Percentiles rank a stretch among this genome's conserved stretches.
Evolutionary conservation across 2,797 vertebrate species (phyloP).

Genomic region (Coreius guichenoti): DNA sequence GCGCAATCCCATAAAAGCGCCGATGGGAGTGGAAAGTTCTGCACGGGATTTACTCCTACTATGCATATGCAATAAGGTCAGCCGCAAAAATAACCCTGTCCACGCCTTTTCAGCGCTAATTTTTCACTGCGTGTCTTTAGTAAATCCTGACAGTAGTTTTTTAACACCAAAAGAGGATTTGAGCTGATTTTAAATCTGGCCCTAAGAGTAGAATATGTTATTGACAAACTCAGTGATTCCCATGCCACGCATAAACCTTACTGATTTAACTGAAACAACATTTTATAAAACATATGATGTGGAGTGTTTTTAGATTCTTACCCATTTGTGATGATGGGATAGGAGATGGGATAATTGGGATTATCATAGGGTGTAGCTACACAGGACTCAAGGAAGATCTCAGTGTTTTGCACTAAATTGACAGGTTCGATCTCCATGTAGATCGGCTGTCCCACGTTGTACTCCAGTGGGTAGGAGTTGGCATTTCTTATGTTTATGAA

Average conservation of each 20-base stretch:
- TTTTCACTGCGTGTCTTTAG: no score
- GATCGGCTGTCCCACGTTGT: conserved; percentile 63
- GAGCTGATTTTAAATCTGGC: no score
- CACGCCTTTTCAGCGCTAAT: no score
- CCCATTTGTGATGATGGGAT: conserved; percentile 69
- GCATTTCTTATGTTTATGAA: conserved; percentile 40
- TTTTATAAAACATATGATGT: background rate
- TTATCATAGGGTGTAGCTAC: conserved; percentile 67
- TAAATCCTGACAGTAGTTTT: no score
- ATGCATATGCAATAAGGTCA: no score
- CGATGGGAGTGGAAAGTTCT: no score
- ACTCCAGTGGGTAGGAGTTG: conserved; percentile 65
- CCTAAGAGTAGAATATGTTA: background rate
- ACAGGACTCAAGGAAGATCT: conserved; percentile 73
- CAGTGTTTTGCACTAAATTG: conserved; percentile 56
- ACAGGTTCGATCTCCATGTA: conserved; percentile 68
- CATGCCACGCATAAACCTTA: background rate
- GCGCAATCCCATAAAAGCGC: no score
- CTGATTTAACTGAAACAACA: background rate
- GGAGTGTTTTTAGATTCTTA: conserved; percentile 18
- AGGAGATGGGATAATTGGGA: conserved; percentile 62
- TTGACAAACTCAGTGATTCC: background rate
- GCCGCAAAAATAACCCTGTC: no score
- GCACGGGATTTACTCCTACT: no score
- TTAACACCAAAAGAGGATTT: no score